Conservation (phyloP, 1,140 invertebrate species). For the Zaprionus lachaisei region DNA sequence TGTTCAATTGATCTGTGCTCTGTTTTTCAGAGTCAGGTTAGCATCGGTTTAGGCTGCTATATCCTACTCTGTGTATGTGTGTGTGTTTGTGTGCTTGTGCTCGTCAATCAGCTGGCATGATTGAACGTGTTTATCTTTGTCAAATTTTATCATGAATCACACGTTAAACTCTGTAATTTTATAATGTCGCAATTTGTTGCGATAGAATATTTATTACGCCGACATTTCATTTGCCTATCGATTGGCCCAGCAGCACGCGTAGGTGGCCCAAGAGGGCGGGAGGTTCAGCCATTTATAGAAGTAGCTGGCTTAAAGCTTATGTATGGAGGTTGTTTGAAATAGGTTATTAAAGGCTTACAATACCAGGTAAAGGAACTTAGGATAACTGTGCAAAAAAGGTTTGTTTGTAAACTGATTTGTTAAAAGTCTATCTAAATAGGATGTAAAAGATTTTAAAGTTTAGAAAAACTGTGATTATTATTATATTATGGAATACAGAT, state of each 20-base stretch:
- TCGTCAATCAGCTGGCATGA: slow-evolving; percentile 52
- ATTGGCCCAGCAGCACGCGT: not conserved
- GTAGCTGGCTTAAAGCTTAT: not conserved
- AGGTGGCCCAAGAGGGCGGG: not conserved
- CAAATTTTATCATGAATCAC: slow-evolving; percentile 47
- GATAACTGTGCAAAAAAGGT: not conserved
- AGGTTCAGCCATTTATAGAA: not conserved
- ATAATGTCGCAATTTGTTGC: slow-evolving; percentile 49
- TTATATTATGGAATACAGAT: no score
- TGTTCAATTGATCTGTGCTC: slow-evolving; percentile 46
- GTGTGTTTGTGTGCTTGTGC: slow-evolving; percentile 14
- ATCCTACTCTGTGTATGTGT: not conserved
- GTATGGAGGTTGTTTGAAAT: not conserved
- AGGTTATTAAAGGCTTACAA: no score
- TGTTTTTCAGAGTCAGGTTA: slow-evolving; percentile 15
- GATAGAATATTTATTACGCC: slow-evolving; percentile 35
- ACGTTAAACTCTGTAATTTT: slow-evolving; percentile 48
- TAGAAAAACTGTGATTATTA: not conserved
- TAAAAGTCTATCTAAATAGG: no score
- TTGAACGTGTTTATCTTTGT: slow-evolving; percentile 57
- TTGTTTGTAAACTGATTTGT: not conserved
- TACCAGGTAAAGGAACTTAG: no score
- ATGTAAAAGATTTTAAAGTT: no score
- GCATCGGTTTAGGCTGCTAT: slow-evolving; percentile 15
- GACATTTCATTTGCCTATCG: slow-evolving; percentile 9